These are phyloP conservation scores for Pseudochirops cupreus DNA, from an alignment of 2,797 vertebrate species.

Conservation along the genomic window DNA sequence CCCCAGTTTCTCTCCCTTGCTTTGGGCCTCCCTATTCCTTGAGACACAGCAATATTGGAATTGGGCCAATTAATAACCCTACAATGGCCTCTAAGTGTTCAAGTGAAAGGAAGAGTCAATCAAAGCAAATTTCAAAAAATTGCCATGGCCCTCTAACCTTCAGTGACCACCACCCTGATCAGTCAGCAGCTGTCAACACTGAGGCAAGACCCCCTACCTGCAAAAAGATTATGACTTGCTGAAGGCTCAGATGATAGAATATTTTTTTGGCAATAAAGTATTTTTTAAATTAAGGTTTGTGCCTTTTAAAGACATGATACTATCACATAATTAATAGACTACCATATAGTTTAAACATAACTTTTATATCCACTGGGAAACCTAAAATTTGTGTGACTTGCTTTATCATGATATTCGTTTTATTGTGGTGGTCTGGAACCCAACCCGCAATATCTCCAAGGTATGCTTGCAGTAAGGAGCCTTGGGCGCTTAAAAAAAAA, in stretches of 20 bases:
- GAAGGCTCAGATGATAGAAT: background rate
- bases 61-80: background rate
- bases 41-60: background rate
- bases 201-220: background rate
- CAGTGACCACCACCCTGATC: background rate
- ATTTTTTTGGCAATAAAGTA: no score
- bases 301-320: background rate
- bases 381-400: background rate
- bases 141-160: background rate
- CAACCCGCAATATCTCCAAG: background rate
- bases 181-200: background rate
- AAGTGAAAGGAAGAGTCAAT: background rate
- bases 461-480: background rate
- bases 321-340: background rate
- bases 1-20: background rate
- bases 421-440: background rate
- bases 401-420: background rate
- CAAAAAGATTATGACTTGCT: background rate
- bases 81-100: background rate
- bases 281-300: background rate
- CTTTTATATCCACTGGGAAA: background rate
- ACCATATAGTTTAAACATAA: background rate
- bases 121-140: background rate
- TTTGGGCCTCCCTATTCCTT: background rate
- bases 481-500: background rate